Base-by-base conservation (phyloP, 2,888 invertebrate genomes). In the Cetonia aurata region DNA sequence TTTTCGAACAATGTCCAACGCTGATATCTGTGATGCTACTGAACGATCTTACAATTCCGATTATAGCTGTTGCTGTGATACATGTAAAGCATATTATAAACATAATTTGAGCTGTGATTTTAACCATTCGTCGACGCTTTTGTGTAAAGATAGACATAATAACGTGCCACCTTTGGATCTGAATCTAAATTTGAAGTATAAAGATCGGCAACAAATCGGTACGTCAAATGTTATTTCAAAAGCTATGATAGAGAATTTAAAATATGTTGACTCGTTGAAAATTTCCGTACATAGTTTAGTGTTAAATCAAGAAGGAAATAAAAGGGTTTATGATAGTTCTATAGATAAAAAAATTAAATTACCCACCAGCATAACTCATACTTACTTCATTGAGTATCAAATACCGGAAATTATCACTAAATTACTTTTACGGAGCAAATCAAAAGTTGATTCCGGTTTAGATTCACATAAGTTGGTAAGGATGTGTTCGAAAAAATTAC, bases 331-430 rank as follows among this genome's bases (percentile, higher is more conserved):
- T 17, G 70, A 60, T 12, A 74, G 71, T 71, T 70, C 57, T 17
- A 55, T 70, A 6, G 71, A 75, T 37, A 69, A 65, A 6, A 73
- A 72, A 53, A 73, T 73, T 56, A 77, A 71, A 62, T 65, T 75
- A 33, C 75, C 78, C 71, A 67, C 73, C 19, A 74, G 74, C 53
- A 69, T 77, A 44, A 78, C 71, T 69, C 79, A 79, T 72, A 86
- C 83, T 31, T 87, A 85, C 78, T 86, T 86, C 78, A 79, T 86
- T 44, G 86, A 87, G 72, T 87, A 87, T 77, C 78, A 83, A 71
- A 76, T 85, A 70, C 83, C 83, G 19, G 83, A 85, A 73, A 76
- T 76, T 44, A 77, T 82, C 70, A 67, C 71, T 0, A 82, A 80
- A 70, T 74, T 73, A 19, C 37, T 66, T 31, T 46, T 68, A 10